A percentile compares a stretch with the other conserved stretches of the same genome.
Evolutionary conservation across 1,140 invertebrate species (phyloP).

Genomic region (Tetramorium alpestre): DNA sequence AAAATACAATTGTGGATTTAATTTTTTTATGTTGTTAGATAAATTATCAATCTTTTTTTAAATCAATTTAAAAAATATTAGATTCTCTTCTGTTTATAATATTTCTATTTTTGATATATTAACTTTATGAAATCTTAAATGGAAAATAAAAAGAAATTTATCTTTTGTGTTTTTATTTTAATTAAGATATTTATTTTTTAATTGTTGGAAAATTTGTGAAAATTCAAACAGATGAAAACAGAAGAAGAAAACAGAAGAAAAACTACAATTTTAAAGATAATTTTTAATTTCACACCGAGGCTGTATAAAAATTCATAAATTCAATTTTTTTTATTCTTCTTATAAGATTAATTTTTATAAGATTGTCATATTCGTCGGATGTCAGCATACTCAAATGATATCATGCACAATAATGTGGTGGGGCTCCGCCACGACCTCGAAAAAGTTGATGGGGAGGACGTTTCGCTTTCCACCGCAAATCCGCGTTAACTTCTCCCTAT

Average conservation of each 20-base stretch:
- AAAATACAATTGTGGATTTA: not conserved
- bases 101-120: not conserved
- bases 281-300: not conserved
- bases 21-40: slow-evolving; percentile 67
- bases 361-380: not conserved
- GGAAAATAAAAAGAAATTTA: not conserved
- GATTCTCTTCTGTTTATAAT: not conserved
- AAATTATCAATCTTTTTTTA: not conserved
- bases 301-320: not conserved
- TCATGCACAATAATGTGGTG: slow-evolving; percentile 1
- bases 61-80: not conserved
- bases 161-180: not conserved
- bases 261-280: not conserved
- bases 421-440: slow-evolving; percentile 2
- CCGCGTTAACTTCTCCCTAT: slow-evolving; percentile 55
- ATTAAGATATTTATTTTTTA: not conserved
- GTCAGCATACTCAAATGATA: not conserved
- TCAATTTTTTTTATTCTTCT: not conserved
- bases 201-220: not conserved
- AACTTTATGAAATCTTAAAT: not conserved
- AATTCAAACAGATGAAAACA: not conserved
- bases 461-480: slow-evolving; percentile 74
- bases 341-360: not conserved
- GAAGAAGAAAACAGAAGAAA: not conserved
- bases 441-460: slow-evolving; percentile 43